Evolutionary conservation across 2,113 vertebrate species (phyloP).

Genomic region (Oncorhynchus kisutch): DNA sequence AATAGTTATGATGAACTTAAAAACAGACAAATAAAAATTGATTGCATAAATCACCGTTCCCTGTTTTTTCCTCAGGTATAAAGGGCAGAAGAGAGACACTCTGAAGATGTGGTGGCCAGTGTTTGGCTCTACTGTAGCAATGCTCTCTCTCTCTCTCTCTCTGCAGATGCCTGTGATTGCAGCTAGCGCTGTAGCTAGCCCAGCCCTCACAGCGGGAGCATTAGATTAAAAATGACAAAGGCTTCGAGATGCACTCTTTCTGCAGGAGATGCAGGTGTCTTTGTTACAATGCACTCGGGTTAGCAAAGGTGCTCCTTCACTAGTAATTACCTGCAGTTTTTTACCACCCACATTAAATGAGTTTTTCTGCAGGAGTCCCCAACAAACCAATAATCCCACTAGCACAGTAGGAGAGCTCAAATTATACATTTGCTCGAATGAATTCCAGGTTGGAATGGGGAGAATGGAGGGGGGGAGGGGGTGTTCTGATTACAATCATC

Average conservation of each 20-base stretch:
- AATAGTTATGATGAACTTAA: not conserved
- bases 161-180: conserved; percentile 15
- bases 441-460: conserved; percentile 5
- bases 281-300: conserved; percentile 45
- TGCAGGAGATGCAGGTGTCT: conserved; percentile 64
- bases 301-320: conserved; percentile 46
- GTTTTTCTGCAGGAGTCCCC: conserved; percentile 41
- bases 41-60: not conserved
- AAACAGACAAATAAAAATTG: not conserved
- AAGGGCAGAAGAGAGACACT: not conserved
- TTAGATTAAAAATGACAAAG: conserved; percentile 52
- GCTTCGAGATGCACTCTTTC: conserved; percentile 53
- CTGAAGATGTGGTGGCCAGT: not conserved
- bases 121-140: not conserved
- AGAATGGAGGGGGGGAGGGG: not conserved
- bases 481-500: not conserved
- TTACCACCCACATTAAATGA: conserved; percentile 50
- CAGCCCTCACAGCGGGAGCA: conserved; percentile 36
- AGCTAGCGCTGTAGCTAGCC: not conserved
- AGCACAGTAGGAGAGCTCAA: conserved; percentile 37
- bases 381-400: conserved; percentile 32
- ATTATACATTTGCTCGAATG: conserved; percentile 49
- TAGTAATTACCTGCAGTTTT: conserved; percentile 57
- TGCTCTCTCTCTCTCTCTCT: not conserved
- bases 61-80: not conserved